Conservation (phyloP, 2,113 vertebrate species). For the Peromyscus maniculatus region DNA sequence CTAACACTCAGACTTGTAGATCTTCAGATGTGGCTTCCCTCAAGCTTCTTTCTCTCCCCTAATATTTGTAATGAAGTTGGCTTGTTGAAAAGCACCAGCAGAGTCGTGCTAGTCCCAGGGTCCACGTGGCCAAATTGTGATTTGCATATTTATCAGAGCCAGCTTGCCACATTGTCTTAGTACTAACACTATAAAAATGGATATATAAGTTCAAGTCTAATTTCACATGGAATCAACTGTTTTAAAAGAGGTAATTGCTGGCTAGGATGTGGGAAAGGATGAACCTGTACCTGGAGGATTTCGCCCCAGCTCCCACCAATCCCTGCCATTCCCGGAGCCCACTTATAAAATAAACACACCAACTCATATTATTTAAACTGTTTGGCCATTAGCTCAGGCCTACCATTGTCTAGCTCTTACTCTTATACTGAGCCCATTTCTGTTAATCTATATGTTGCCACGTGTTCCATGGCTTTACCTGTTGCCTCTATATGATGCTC, state of each 20-base stretch:
- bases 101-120: not conserved
- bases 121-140: not conserved
- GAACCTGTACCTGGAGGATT: too few species aligned
- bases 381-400: too few species aligned
- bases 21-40: constrained; percentile 74
- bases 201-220: constrained; percentile 51
- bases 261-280: not conserved
- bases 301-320: too few species aligned
- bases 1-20: constrained; percentile 54
- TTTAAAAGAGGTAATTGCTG: constrained; percentile 42
- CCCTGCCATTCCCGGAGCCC: too few species aligned
- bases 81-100: not conserved
- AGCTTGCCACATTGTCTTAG: not conserved
- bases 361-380: too few species aligned
- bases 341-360: too few species aligned
- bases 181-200: not conserved
- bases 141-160: rapidly evolving
- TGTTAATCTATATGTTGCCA: too few species aligned
- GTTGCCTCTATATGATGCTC: too few species aligned
- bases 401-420: too few species aligned
- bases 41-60: constrained; percentile 24
- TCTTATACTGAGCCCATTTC: too few species aligned
- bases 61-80: constrained; percentile 58
- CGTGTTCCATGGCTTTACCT: too few species aligned
- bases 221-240: constrained; percentile 46